Evolutionary conservation across 1,140 invertebrate genomes (phyloP), one percentile per base, ranked within the genome.

Genomic region (Drosophila ohnishii): DNA sequence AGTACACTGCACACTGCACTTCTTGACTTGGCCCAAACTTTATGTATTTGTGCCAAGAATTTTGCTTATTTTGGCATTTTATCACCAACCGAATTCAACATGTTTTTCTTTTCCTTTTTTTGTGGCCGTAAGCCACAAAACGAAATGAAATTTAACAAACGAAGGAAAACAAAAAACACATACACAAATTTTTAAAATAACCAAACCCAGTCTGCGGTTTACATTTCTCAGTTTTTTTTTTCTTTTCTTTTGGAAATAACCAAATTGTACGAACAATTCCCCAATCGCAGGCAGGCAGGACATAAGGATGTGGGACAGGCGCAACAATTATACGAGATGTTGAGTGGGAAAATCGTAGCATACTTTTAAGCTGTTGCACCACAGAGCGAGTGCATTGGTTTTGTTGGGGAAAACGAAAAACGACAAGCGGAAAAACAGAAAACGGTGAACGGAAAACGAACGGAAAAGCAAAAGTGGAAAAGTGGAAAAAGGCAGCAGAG

Each of bases 331-430:
- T 39, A 64, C 42, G 51, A 56, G 72, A 63, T 63, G 40, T 63
- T 47, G 70, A 48, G 50, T 63, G 59, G 35, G 50, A 76, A 82
- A 78, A 69, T 64, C 78, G 60, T 69, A 72, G 70, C 70, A 82
- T 78, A 75, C 78, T 82, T 81, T 78, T 82, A 78, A 86, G 83
- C 82, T 86, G 82, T 86, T 86, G 82, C 83, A 87, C 70, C 72
- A 64, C 66, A 62, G 45, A 51, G 47, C 65, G 44, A 71, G 35
- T 71, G 67, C 67, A 71, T 69, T 70, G 64, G 67, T 40, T 40
- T 45, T 28, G 37, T 30, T 32, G 13, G 25, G 19, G 8, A 70
- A 19, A 45, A 76, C 58, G 32, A 51, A 51, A 11, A 51, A 35
- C 50, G 48, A 51, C 39, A 50, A 45, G 22, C 32, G 53, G 28